Percentiles rank a stretch among this genome's conserved stretches.
Evolutionary conservation across 1,140 invertebrate species (phyloP).

Genomic region (Choristoneura fumiferana): DNA sequence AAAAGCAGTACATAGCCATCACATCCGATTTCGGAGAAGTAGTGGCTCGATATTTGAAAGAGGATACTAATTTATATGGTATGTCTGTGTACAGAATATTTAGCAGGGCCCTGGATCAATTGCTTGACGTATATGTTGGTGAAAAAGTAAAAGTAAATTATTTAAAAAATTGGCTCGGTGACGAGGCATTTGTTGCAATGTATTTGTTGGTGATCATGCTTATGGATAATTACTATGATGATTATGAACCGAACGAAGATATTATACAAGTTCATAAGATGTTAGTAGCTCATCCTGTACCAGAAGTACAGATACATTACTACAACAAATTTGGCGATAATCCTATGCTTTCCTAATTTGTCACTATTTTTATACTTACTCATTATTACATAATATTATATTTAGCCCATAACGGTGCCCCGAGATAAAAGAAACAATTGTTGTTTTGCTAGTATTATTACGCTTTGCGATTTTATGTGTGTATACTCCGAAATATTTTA

Average conservation of each 20-base stretch:
- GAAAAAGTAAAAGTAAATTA: background rate
- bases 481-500: no score
- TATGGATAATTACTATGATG: background rate
- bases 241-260: background rate
- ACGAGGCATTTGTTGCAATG: background rate
- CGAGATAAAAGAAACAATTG: no score
- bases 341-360: no score
- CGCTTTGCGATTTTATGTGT: no score
- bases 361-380: no score
- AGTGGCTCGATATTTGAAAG: background rate
- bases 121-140: background rate
- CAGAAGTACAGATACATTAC: background rate
- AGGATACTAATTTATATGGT: constrained; percentile 10
- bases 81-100: background rate
- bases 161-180: background rate
- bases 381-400: no score
- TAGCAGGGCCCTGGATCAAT: background rate
- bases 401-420: no score
- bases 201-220: background rate
- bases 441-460: no score
- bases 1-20: background rate
- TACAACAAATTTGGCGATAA: background rate
- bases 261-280: background rate
- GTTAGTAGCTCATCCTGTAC: background rate
- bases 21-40: background rate